These are phyloP conservation scores for Sigmodon hispidus DNA, from an alignment of 2,113 vertebrate genomes.

Conservation along the genomic window DNA sequence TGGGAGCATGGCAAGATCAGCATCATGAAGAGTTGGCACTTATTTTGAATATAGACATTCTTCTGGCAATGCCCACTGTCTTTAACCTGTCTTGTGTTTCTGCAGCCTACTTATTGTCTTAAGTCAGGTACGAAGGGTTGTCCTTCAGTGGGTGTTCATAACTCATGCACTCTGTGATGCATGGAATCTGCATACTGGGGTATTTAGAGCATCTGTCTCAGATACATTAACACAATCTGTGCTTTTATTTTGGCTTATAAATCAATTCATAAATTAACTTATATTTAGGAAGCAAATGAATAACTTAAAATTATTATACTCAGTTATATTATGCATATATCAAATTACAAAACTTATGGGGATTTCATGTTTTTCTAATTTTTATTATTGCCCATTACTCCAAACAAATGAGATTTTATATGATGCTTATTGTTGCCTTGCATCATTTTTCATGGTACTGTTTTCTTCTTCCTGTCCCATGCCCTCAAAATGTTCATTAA, in stretches of 20 bases:
- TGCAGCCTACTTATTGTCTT: neutral
- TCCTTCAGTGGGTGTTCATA: neutral
- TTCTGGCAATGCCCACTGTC: no score
- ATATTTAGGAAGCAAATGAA: constrained; percentile 39
- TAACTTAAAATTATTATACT: constrained; percentile 42
- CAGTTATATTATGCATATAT: neutral
- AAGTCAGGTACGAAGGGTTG: neutral
- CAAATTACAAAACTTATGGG: neutral
- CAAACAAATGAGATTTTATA: constrained; percentile 9
- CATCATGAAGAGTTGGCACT: neutral
- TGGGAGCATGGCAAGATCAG: neutral
- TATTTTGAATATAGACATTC: neutral
- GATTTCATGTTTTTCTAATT: neutral
- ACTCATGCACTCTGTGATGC: neutral
- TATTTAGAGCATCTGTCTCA: constrained; percentile 52
- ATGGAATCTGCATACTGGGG: neutral
- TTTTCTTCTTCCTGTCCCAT: neutral
- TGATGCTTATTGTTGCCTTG: neutral
- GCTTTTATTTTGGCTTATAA: constrained; percentile 55
- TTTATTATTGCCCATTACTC: neutral
- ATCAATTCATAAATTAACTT: constrained; percentile 45
- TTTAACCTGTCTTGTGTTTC: neutral
- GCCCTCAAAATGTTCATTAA: neutral
- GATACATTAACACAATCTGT: constrained; percentile 16
- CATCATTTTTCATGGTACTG: neutral